Evolutionary conservation across 2,888 invertebrate genomes (phyloP).

Genomic region (Didymodactylos carnosus): DNA sequence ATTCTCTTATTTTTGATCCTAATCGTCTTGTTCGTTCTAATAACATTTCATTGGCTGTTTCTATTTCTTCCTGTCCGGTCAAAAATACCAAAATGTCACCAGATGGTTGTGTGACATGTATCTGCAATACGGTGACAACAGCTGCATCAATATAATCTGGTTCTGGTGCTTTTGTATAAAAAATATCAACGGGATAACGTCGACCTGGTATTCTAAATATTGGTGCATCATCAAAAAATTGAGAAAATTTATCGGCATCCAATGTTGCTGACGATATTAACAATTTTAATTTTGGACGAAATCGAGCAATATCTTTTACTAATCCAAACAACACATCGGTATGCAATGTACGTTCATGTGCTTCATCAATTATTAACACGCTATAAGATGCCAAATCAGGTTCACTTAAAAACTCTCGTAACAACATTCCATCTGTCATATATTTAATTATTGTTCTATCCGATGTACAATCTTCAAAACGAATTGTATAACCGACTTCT

Average conservation of each 20-base stretch:
- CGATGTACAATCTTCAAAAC: conserved; percentile 97
- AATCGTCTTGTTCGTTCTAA: conserved; percentile 73
- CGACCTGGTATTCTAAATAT: conserved; percentile 93
- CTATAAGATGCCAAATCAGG: conserved; percentile 71
- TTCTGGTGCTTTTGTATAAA: conserved; percentile 95
- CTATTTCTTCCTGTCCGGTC: conserved; percentile 50
- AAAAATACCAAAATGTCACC: conserved; percentile 91
- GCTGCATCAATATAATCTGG: conserved; percentile 95
- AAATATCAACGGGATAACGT: conserved; percentile 89
- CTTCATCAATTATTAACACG: conserved; percentile 97
- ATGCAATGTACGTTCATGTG: conserved; percentile 89
- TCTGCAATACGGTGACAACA: conserved; percentile 88
- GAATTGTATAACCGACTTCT: conserved; percentile 52
- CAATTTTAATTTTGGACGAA: conserved; percentile 75
- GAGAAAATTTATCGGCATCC: conserved; percentile 90
- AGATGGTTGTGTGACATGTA: conserved; percentile 82
- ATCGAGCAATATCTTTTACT: conserved; percentile 68
- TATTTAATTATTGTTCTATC: conserved; percentile 88
- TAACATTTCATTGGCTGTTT: conserved; percentile 38
- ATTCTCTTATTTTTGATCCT: conserved; percentile 74
- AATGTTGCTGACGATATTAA: conserved; percentile 92
- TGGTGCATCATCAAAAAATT: conserved; percentile 93
- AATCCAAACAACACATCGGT: conserved; percentile 94
- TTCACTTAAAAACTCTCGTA: conserved; percentile 86
- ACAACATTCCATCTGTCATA: conserved; percentile 95